Base-by-base conservation (phyloP, 2,888 invertebrate species). In the Ophion ellenae region DNA sequence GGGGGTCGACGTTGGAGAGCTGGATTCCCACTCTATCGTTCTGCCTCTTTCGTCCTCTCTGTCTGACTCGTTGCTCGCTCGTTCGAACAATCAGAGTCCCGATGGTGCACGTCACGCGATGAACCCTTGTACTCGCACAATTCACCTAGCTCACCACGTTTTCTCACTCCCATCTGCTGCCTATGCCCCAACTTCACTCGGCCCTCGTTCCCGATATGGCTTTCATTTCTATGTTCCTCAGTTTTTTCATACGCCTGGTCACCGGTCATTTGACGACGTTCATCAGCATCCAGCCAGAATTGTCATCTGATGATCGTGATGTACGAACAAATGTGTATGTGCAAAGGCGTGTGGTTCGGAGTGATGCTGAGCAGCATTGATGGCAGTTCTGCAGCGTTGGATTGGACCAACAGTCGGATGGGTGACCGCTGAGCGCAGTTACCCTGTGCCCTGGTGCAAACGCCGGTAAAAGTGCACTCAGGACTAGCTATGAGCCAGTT, bases 71-170 rank as follows among this genome's bases (percentile, higher is more conserved):
- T 89, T 90, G 90, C 90, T 90, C 90, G 89, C 87, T 88, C 89
- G 88, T 89, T 90, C 91, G 90, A 92, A 93, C 93, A 93, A 93
- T 93, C 93, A 93, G 90, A 93, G 92, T 90, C 89, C 91, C 91
- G 92, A 93, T 93, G 92, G 92, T 90, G 89, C 90, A 89, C 91
- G 93, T 92, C 93, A 93, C 93, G 93, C 93, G 86, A 93, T 86
- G 81, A 86, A 81, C 86, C 83, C 81, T 81, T 75, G 83, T 75
- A 84, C 81, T 75, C 83, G 74, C 74, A 74, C 81, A 75, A 74
- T 85, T 85, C 67, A 63, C 67, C 81, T 45, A 76, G 81, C 61
- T 77, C 78, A 32, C 81, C 74, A 17, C 74, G 45, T 70, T 81
- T 81, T 81, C 77, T 67, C 74, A 32, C 81, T 75, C 73, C 20